phyloP scores from a whole-genome alignment of 2,888 invertebrate genomes.

The Oscheius sp. region DNA sequence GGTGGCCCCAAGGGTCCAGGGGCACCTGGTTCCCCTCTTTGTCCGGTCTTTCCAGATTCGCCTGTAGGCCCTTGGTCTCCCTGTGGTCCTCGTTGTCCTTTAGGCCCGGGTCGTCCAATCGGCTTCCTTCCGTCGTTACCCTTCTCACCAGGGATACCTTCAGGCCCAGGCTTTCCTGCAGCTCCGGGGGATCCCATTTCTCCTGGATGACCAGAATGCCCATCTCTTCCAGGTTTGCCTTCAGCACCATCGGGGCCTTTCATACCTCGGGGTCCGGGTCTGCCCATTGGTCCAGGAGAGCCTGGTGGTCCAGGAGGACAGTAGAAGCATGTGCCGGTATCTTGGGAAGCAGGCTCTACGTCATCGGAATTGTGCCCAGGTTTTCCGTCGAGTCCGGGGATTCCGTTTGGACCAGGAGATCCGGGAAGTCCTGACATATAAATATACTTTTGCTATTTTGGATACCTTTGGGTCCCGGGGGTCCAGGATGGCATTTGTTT shows the following conservation, averaged over 20 bases:
- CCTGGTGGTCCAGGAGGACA: slow-evolving; percentile 43
- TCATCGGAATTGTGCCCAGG: slow-evolving; percentile 58
- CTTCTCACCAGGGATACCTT: slow-evolving; percentile 66
- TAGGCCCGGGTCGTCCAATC: slow-evolving; percentile 69
- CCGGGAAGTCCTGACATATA: slow-evolving; percentile 44
- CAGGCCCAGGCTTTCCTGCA: slow-evolving; percentile 53
- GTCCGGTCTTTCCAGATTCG: slow-evolving; percentile 57
- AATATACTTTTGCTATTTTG: background rate
- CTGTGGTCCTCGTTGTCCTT: slow-evolving; percentile 62
- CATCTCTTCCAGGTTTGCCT: slow-evolving; percentile 65
- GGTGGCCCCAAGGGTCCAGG: slow-evolving; percentile 55
- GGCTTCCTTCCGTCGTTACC: slow-evolving; percentile 69
- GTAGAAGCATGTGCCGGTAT: slow-evolving; percentile 65
- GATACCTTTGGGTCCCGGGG: slow-evolving; percentile 61
- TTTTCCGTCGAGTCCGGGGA: slow-evolving; percentile 55
- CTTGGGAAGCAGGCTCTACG: slow-evolving; percentile 64
- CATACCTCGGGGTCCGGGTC: slow-evolving; percentile 59
- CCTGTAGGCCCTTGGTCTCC: slow-evolving; percentile 52
- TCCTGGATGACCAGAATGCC: slow-evolving; percentile 65
- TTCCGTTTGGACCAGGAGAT: slow-evolving; percentile 55
- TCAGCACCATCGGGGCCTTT: slow-evolving; percentile 58
- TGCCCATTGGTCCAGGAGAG: slow-evolving; percentile 55
- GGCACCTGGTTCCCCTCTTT: slow-evolving; percentile 55
- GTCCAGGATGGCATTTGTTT: slow-evolving; percentile 69
- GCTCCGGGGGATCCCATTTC: slow-evolving; percentile 65